Base-by-base conservation (phyloP, 2,113 vertebrate genomes). In the Acanthochromis polyacanthus region DNA sequence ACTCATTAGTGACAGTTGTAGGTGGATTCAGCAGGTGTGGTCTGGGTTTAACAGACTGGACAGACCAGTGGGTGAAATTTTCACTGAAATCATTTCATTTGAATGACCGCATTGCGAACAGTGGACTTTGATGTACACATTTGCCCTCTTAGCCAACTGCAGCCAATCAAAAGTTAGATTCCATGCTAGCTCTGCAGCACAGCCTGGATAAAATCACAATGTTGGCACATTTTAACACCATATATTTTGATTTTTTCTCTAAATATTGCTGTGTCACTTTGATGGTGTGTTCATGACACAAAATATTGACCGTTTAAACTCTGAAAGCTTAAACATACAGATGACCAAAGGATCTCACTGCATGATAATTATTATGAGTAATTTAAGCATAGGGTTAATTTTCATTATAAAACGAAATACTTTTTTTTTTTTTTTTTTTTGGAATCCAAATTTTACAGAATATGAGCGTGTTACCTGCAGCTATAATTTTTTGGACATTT, bases 261-360 rank as follows among this genome's bases (percentile, higher is more conserved):
- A 10, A 57, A 14, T 51, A 2, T 63, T 25, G 22, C 51, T 58
- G 17, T 15, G 12, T 8, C 3, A 4, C 14, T 43, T 43, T 43
- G 11, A 43, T 15, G 14, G 40, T 15, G 12, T 4, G 11, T 4
- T 43, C 40, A 43, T 43, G 12, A 43, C 12, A 43, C 12, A 2
- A 43, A 15, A 53, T 23, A 53, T n/a, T n/a, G 30, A 64, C 53
- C 64, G 50, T 53, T 67, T 40, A 38, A 53, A 38, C 50, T 50
- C 32, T 40, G 40, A 19, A 15, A 67, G 0, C 0, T 25, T 25
- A 25, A 25, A 25, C 25, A 25, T 25, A 25, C 25, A 25, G 25
- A 25, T 25, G 25, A 25, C 25, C 25, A 25, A 25, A 25, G 25
- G 25, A 25, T 25, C 3, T 25, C n/a, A 67, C 32, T 52, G 64